phyloP scores from a whole-genome alignment of 2,888 invertebrate genomes.

The Cylloceria caligata region DNA sequence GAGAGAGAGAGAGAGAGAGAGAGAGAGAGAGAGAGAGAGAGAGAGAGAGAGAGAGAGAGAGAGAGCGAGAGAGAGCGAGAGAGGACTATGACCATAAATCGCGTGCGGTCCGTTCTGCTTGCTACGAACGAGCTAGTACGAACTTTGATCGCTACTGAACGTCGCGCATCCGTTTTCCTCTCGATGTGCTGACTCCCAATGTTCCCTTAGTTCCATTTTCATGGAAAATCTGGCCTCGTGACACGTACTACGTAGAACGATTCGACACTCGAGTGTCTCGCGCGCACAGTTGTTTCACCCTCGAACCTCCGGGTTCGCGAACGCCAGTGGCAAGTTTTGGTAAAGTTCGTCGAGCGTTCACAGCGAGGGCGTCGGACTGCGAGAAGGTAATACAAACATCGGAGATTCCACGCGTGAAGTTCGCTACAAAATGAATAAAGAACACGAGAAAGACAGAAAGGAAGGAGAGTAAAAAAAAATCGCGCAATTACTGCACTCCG shows the following conservation, averaged over 20 bases:
- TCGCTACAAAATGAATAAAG: slow-evolving; percentile 41
- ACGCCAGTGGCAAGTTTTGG: neutral
- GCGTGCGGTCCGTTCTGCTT: slow-evolving; percentile 70
- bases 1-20: too few relatives aligned
- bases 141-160: slow-evolving; percentile 62
- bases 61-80: too few relatives aligned
- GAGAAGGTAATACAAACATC: slow-evolving; percentile 15
- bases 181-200: slow-evolving; percentile 46
- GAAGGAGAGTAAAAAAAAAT: slow-evolving; percentile 14
- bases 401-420: slow-evolving; percentile 11
- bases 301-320: slow-evolving; percentile 4
- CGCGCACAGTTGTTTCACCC: slow-evolving; percentile 24
- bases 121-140: slow-evolving; percentile 67
- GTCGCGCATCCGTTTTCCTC: slow-evolving; percentile 52
- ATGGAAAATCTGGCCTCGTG: slow-evolving; percentile 5
- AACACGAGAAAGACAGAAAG: slow-evolving; percentile 21
- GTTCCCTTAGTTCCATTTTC: slow-evolving; percentile 16
- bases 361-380: neutral
- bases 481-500: slow-evolving; percentile 58
- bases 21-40: too few relatives aligned
- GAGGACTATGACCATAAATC: slow-evolving; percentile 74
- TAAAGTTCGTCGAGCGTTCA: slow-evolving; percentile 25
- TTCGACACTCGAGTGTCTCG: neutral
- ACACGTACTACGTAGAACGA: slow-evolving; percentile 37
- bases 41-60: too few relatives aligned